Base-by-base conservation (phyloP, 2,113 vertebrate species). In the Beaufortia kweichowensis region DNA sequence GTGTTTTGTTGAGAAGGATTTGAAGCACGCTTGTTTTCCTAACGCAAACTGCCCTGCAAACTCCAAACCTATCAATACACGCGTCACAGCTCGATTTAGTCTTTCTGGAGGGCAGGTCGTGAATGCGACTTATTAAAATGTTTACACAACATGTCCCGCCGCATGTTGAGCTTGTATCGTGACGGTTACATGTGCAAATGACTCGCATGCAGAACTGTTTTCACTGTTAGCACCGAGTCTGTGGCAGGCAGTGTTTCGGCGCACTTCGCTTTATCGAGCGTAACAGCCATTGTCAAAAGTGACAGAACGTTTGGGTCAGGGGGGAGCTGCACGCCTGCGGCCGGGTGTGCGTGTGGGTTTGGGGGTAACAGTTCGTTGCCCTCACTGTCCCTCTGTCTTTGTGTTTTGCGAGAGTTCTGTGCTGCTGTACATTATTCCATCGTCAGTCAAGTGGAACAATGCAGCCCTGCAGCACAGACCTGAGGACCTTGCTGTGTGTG, bases 381-480 rank as follows among this genome's bases (percentile, higher is more conserved):
- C 48, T 55, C 7, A 62, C 56, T 41, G 60, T 78, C 46, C 60
- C 75, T 15, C 35, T 35, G 66, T 76, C 81, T 67, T 74, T 82
- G 78, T 76, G 78, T 79, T 61, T 60, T 19, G 48, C 76, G 66
- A 85, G 64, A 87, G 82, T 87, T 89, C 74, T 84, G 71, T 76
- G 81, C 70, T 11, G 24, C 63, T 72, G 70, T 61, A 29, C 63
- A 72, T 83, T 81, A 64, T 70, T 64, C 62, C 80, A 70, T 46
- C 75, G 81, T 81, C 87, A 90, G 80, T 83, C 76, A 76, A 89
- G 88, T 83, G 82, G 85, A 91, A 90, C 87, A 80, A 84, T 86
- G 86, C 50, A 48, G 39, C 69, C 78, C 80, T 24, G n/a, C 48
- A 33, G 63, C 70, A 66, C 76, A 82, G 78, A 82, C 77, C 80